A percentile compares a stretch with the other conserved stretches of the same genome.
Evolutionary conservation across 2,888 invertebrate species (phyloP).

Genomic region (Philhelius pedissequus): DNA sequence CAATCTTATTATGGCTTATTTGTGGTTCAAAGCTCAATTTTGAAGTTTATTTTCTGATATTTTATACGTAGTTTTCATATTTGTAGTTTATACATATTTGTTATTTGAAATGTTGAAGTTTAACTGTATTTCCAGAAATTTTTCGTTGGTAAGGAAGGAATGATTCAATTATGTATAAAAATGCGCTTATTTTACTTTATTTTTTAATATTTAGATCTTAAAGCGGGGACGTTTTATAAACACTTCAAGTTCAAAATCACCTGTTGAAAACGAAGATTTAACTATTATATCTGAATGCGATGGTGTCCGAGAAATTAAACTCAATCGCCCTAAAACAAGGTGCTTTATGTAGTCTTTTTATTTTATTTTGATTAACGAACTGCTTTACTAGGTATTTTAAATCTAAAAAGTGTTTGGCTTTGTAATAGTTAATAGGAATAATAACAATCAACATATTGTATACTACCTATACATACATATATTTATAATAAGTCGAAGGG

Average conservation of each 20-base stretch:
- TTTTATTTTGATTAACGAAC: neutral
- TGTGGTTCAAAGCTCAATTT: too few relatives aligned
- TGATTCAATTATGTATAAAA: neutral
- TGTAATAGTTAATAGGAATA: too few relatives aligned
- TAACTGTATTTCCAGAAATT: too few relatives aligned
- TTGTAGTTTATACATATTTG: too few relatives aligned
- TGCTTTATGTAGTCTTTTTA: slow-evolving; percentile 69
- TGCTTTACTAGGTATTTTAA: neutral
- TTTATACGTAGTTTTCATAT: too few relatives aligned
- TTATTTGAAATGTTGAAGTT: too few relatives aligned
- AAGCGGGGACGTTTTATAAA: neutral
- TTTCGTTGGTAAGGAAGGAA: neutral
- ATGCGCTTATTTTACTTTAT: neutral
- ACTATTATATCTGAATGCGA: slow-evolving; percentile 78
- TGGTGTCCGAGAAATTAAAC: slow-evolving; percentile 81
- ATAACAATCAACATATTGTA: too few relatives aligned
- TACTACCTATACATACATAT: too few relatives aligned
- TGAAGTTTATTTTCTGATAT: too few relatives aligned
- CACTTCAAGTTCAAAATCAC: slow-evolving; percentile 7
- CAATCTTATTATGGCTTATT: too few relatives aligned
- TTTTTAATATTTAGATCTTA: neutral
- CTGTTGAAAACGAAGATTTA: slow-evolving; percentile 68
- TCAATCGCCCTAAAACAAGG: slow-evolving; percentile 83
- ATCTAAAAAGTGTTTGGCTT: too few relatives aligned
- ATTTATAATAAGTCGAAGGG: too few relatives aligned